Evolutionary conservation across 2,888 invertebrate species (phyloP), one percentile per base, ranked within the genome.

Genomic region (Gortyna flavago): DNA sequence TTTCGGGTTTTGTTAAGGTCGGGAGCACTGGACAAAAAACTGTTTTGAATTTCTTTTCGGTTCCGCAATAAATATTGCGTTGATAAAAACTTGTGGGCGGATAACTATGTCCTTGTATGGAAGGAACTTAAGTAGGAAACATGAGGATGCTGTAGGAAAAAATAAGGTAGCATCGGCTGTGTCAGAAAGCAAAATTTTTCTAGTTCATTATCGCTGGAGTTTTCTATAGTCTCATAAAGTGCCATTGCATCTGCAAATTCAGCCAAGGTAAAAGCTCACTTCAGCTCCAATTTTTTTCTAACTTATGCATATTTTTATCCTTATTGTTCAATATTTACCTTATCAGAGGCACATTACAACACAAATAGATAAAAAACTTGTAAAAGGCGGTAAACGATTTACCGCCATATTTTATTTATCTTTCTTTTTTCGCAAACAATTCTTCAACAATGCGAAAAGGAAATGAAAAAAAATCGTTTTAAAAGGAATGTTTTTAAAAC

Each of bases 401-500:
- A 77, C 87, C 84, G 78, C 77, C 80, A 83, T 64, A 77, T 76
- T 85, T 81, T 82, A 77, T 80, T 81, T 79, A 76, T 62, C 70
- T 72, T 61, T 78, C 80, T 79, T 80, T 85, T 87, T 85, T 87
- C 75, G 80, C 86, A 81, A 84, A 81, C 74, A 57, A 48, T 85
- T 85, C 76, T 82, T 80, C 80, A 75, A 87, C 79, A 91, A 90
- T 88, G 84, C 80, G 83, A 83, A 79, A 81, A 87, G 90, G 88
- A 90, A 88, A 88, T 87, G 73, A 85, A 93, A 94, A 65, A 95
- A 64, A 72, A 32, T 0, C 25, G 21, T 64, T 84, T 54, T 68
- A 79, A 94, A 92, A 69, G 67, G 82, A 69, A 93, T 89, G 89
- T 92, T 93, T 87, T 87, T 92, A 92, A 92, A 94, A 94, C 92